These are phyloP conservation scores for Hydrocynus forskahlii DNA, from an alignment of 2,797 vertebrate genomes.

Conservation along the genomic window DNA sequence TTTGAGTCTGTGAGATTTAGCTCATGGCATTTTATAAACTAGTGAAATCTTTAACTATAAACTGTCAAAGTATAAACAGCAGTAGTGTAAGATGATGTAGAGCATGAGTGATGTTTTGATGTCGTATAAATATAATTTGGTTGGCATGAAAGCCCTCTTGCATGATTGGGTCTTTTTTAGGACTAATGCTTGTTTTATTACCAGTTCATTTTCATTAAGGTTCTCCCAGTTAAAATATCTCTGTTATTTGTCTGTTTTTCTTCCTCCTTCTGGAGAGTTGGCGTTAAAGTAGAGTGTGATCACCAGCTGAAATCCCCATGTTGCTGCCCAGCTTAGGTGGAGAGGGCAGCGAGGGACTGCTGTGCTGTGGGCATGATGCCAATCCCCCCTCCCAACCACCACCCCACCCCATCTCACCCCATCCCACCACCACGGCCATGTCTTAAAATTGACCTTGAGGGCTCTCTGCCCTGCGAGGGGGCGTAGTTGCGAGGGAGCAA, in stretches of 20 bases:
- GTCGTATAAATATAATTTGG: constrained; percentile 33
- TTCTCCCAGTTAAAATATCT: constrained; percentile 1
- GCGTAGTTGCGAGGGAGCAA: constrained; percentile 36
- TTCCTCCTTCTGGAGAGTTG: constrained; percentile 10
- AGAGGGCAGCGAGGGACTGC: constrained; percentile 41
- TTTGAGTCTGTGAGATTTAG: constrained; percentile 76
- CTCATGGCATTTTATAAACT: constrained; percentile 72
- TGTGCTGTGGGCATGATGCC: constrained; percentile 52
- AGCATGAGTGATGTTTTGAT: constrained; percentile 35
- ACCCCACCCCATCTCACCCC: neutral
- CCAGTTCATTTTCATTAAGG: constrained; percentile 36
- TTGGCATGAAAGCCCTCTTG: constrained; percentile 26
- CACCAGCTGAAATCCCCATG: constrained; percentile 60
- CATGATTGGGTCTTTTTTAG: constrained; percentile 8
- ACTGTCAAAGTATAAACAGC: constrained; percentile 52
- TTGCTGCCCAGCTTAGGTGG: constrained; percentile 59
- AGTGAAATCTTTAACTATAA: constrained; percentile 67
- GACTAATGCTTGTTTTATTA: constrained; percentile 44
- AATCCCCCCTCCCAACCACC: constrained; percentile 24
- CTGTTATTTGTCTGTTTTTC: constrained; percentile 24
- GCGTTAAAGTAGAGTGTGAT: constrained; percentile 60
- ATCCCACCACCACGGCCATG: constrained; percentile 33
- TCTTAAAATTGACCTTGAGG: constrained; percentile 62
- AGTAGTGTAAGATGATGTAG: constrained; percentile 42
- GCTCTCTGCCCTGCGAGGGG: constrained; percentile 45